These are phyloP conservation scores for Coregonus sp. DNA, from an alignment of 2,797 vertebrate species.

Conservation along the genomic window DNA sequence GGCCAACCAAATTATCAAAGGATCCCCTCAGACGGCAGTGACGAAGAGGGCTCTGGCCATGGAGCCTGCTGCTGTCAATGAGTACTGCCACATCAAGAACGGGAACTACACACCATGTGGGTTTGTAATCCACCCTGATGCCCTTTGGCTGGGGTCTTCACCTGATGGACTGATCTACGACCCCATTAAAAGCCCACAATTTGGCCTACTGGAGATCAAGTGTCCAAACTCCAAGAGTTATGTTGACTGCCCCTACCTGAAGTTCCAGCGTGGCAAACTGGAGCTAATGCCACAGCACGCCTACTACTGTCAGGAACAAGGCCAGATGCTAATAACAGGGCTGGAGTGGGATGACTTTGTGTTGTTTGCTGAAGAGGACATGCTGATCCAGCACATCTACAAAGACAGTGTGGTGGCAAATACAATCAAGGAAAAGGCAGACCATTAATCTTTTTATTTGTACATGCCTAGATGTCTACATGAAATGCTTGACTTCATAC, in stretches of 20 bases:
- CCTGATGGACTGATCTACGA: conserved; percentile 12
- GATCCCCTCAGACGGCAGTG: neutral
- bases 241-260: neutral
- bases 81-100: conserved; percentile 14
- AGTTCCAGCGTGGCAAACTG: neutral
- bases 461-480: conserved; percentile 15
- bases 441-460: conserved; percentile 7
- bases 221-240: conserved; percentile 9
- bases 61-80: conserved; percentile 7
- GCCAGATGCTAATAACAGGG: conserved; percentile 10
- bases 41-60: conserved; percentile 22
- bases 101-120: conserved; percentile 18
- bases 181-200: conserved; percentile 8
- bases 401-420: neutral
- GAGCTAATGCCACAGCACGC: conserved; percentile 9
- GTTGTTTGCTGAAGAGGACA: conserved; percentile 9
- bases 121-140: conserved; percentile 25
- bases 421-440: neutral
- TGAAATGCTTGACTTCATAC: too few relatives aligned
- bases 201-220: conserved; percentile 24
- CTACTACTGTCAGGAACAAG: conserved; percentile 15
- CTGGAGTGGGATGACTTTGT: conserved; percentile 21
- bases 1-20: neutral
- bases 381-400: neutral
- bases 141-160: conserved; percentile 22